Conservation (phyloP, 2,797 vertebrate species). For the Podargus strigoides region DNA sequence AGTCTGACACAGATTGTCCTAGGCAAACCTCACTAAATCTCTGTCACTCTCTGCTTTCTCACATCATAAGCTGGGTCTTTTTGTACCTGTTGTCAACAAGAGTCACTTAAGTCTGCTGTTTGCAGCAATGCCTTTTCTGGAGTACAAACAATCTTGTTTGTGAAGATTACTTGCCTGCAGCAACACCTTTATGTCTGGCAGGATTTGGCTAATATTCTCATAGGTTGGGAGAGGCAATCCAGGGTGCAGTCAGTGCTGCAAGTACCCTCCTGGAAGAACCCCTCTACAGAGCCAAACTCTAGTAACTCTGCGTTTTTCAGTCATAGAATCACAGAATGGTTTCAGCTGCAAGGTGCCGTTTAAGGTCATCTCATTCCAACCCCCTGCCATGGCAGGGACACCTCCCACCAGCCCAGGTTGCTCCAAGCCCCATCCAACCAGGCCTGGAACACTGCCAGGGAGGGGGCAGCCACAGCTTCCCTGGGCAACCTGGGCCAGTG, state of each 20-base stretch:
- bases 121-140: not conserved
- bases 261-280: not conserved
- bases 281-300: not conserved
- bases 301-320: not conserved
- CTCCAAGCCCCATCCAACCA: too few relatives aligned
- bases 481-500: too few relatives aligned
- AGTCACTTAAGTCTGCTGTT: not conserved
- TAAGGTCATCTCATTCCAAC: too few relatives aligned
- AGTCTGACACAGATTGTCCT: not conserved
- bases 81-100: not conserved
- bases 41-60: not conserved
- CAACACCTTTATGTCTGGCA: not conserved
- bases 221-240: not conserved
- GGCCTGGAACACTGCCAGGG: too few relatives aligned
- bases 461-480: too few relatives aligned
- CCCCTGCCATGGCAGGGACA: too few relatives aligned
- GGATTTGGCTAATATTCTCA: not conserved
- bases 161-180: not conserved
- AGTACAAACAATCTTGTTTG: not conserved
- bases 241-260: not conserved
- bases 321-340: too few relatives aligned
- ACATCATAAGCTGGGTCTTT: not conserved
- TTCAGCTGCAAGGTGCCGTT: too few relatives aligned
- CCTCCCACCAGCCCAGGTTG: too few relatives aligned
- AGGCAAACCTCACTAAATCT: not conserved